Evolutionary conservation across 2,888 invertebrate species (phyloP).

Genomic region (Oscheius sp.): DNA sequence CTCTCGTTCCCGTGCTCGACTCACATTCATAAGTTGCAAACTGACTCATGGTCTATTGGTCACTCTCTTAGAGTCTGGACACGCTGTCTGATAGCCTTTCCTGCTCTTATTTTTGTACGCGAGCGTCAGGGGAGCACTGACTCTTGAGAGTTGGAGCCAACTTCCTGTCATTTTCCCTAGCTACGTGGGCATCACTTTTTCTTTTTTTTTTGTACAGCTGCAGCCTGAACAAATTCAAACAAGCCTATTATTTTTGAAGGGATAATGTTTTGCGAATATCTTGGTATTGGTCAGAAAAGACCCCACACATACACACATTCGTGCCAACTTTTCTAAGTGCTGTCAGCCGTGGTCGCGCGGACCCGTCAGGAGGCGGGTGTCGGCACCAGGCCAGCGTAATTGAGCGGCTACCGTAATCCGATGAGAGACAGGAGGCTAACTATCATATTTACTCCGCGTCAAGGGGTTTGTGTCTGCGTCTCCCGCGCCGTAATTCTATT

Average conservation of each 20-base stretch:
- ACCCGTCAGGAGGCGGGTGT: not conserved
- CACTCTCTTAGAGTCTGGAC: too few species aligned
- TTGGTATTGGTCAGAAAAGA: too few species aligned
- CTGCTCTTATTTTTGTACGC: too few species aligned
- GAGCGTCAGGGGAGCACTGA: too few species aligned
- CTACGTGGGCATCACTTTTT: slow-evolving; percentile 1
- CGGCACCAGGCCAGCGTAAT: slow-evolving; percentile 24
- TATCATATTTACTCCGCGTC: slow-evolving; percentile 33
- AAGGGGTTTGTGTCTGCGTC: slow-evolving; percentile 25
- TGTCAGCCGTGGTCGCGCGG: slow-evolving; percentile 27
- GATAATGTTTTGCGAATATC: too few species aligned
- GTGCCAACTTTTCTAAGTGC: slow-evolving; percentile 14
- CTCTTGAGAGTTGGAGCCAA: too few species aligned
- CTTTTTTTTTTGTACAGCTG: not conserved
- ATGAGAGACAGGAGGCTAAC: slow-evolving; percentile 22
- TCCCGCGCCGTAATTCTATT: not conserved
- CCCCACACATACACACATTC: not conserved
- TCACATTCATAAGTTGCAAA: too few species aligned
- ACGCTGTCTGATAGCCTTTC: too few species aligned
- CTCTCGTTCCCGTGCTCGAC: too few species aligned
- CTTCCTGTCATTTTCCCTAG: too few species aligned
- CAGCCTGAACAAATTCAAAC: slow-evolving; percentile 4
- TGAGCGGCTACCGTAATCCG: slow-evolving; percentile 35
- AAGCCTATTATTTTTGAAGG: not conserved
- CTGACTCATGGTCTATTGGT: too few species aligned